Evolutionary conservation across 2,113 vertebrate genomes (phyloP), one percentile per base, ranked within the genome.

Genomic region (Phrynosoma platyrhinos): DNA sequence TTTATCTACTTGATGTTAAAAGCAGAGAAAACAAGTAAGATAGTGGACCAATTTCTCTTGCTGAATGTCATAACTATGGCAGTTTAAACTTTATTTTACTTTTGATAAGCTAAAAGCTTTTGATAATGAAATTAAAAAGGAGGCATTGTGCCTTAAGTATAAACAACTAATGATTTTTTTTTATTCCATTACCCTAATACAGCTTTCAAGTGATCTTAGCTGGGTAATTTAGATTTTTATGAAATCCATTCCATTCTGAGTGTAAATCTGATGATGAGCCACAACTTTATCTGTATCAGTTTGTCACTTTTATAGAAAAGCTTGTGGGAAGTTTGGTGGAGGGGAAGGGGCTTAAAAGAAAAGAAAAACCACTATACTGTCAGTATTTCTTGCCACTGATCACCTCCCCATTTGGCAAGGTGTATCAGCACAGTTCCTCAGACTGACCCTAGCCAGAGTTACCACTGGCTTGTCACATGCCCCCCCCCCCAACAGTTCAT

Each of bases 131-230:
- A 80, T 58, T 25, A 75, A 83, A 32, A 91, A 27, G 79, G 79
- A 66, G 88, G 55, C 0, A 0, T 64, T 87, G 18, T 2, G 88
- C 12, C 85, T 36, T 8, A 0, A 40, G 52, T n/a, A 71, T 42
- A 93, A 91, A 80, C 47, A 62, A 0, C 2, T 0, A 6, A 85
- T 79, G 58, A 92, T 87, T 88, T 79, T 93, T 89, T 55, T 87
- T 10, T 1, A 92, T 16, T 52, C 76, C 40, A 2, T 88, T 90
- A 55, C 25, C 88, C 89, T 87, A 79, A 18, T 36, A 8, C 16
- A 84, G 52, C 13, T 86, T 91, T 91, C 58, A 87, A 91, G 72
- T 23, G 87, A 78, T 76, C 75, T 52, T 75, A 16, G 14, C 30
- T 21, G 27, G 55, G 36, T 64, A 30, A 85, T 85, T 64, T 77